A percentile compares a stretch with the other conserved stretches of the same genome.
Conservation (phyloP, 2,113 vertebrate genomes). For the Lontra canadensis region DNA sequence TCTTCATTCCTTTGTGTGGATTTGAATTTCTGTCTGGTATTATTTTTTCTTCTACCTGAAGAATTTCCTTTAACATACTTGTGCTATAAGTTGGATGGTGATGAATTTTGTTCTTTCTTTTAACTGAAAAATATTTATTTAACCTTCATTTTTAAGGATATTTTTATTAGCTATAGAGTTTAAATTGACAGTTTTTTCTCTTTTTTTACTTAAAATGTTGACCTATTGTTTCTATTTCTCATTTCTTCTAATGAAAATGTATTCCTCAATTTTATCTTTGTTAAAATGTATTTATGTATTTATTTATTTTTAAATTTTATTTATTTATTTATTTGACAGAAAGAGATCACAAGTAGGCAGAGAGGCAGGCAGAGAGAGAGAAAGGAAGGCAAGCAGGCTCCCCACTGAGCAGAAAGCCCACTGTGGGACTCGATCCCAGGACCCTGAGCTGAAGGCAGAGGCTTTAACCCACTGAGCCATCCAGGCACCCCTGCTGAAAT, state of each 20-base stretch:
- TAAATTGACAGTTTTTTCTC: background rate
- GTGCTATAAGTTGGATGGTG: background rate
- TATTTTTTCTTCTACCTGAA: background rate
- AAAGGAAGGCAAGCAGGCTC: too few relatives aligned
- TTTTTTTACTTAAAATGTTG: background rate
- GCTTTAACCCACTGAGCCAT: too few relatives aligned
- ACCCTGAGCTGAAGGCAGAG: too few relatives aligned
- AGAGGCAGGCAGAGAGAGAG: too few relatives aligned
- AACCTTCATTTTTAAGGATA: background rate
- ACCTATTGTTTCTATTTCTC: background rate
- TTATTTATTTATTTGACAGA: too few relatives aligned
- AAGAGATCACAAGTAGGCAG: too few relatives aligned
- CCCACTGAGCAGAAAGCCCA: too few relatives aligned
- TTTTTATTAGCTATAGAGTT: background rate
- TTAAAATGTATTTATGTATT: background rate
- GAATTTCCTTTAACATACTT: background rate
- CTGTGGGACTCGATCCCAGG: too few relatives aligned
- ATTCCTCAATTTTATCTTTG: background rate
- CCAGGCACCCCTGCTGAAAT: background rate
- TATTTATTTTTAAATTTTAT: too few relatives aligned
- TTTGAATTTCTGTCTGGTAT: background rate
- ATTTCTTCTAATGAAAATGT: slow-evolving; percentile 26
- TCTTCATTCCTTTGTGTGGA: background rate
- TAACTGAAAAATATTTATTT: background rate
- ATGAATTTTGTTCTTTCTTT: background rate